Base-by-base conservation (phyloP, 2,113 vertebrate species). In the Tenebrosternarchus preto region DNA sequence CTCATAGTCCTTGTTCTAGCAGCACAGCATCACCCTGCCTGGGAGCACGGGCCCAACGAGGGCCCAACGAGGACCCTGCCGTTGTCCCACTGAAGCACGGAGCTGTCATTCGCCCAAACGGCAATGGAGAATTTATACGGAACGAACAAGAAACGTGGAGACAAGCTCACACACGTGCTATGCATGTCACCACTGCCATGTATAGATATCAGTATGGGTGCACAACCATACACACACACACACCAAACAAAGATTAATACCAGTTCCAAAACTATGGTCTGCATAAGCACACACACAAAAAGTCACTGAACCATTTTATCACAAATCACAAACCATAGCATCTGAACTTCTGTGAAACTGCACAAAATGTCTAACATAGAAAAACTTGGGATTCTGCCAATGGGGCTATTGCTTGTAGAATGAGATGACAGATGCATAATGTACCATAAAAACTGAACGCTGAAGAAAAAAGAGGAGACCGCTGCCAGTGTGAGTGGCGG, bases 351-450 rank as follows among this genome's bases (percentile, higher is more conserved):
- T 43, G 27, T 24, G 12, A 61, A 73, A 31, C 29, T 66, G 31
- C 27, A 57, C 43, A 56, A 70, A 33, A 24, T 8, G 17, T 61
- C 24, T 11, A 46, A 56, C 19, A 76, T 33, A 72, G 20, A 9
- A 46, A 39, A 73, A 61, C 56, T 63, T 67, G 15, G n/a, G 36
- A 78, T 64, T 22, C 20, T 74, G 64, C 57, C 59, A 72, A 55
- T 85, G 39, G 33, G 64, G 74, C 61, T 63, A n/a, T 77, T 76
- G 77, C 81, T 61, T 76, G 76, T 85, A 83, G 83, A 77, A 86
- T 84, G 83, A 71, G 50, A 64, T 25, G 8, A 46, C 39, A 60
- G 50, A 78, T 46, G 15, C 8, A 2, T 59, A 56, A n/a, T n/a
- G 33, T 36, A 68, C 17, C 22, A 22, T 67, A n/a, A 31, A 17